A percentile compares a stretch with the other conserved stretches of the same genome.
phyloP scores from a whole-genome alignment of 2,888 invertebrate species.

The Xanthorhoe spadicearia region DNA sequence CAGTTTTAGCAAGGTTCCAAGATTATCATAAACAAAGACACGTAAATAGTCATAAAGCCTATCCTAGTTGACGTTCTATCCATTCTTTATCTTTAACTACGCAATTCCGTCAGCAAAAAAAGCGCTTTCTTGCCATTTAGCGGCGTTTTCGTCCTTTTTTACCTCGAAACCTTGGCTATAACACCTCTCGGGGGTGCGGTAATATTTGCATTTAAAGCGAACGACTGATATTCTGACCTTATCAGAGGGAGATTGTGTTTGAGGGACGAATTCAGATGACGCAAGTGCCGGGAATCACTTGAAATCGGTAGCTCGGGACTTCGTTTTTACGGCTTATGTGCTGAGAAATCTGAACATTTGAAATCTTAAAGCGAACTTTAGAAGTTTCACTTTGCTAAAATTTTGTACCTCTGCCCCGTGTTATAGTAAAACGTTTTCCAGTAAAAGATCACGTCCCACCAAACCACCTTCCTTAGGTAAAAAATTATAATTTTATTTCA shows the following conservation, averaged over 20 bases:
- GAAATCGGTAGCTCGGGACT: conserved; percentile 47
- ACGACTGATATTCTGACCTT: conserved; percentile 82
- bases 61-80: conserved; percentile 65
- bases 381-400: conserved; percentile 10
- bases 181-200: conserved; percentile 81
- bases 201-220: conserved; percentile 84
- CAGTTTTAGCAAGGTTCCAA: conserved; percentile 17
- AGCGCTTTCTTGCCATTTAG: conserved; percentile 79
- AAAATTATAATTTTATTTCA: background rate
- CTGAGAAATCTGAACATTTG: conserved; percentile 48
- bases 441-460: no score
- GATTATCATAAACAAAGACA: conserved; percentile 32
- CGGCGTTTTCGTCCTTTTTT: conserved; percentile 80
- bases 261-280: conserved; percentile 74
- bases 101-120: conserved; percentile 77
- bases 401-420: conserved; percentile 5
- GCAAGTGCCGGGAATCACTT: conserved; percentile 62
- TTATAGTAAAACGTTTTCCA: background rate
- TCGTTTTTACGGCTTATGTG: conserved; percentile 51
- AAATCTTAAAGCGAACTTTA: conserved; percentile 31
- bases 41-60: conserved; percentile 46
- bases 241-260: conserved; percentile 80
- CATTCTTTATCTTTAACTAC: conserved; percentile 79
- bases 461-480: background rate
- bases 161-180: conserved; percentile 79